Evolutionary conservation across 2,888 invertebrate species (phyloP), one percentile per base, ranked within the genome.

Genomic region (Drosophila eohydei): DNA sequence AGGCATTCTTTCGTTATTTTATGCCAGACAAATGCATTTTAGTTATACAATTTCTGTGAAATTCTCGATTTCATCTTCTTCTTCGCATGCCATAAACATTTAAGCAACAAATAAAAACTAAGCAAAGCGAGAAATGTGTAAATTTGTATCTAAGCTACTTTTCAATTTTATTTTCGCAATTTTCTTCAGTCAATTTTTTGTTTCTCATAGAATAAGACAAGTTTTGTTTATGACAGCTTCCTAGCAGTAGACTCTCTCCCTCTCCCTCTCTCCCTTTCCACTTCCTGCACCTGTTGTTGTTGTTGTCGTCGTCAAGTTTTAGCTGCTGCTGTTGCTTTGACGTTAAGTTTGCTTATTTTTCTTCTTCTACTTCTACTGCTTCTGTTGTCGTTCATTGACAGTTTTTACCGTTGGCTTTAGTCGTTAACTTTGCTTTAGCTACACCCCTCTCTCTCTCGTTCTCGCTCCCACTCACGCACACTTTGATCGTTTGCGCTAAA

Each of bases 211-310:
- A 7, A 46, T 41, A 30, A 58, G 46, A 48, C 52, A 72, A 72
- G 62, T 72, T 79, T 79, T 85, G 81, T 52, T 82, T 88, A 75
- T 82, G 82, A 82, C 82, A 85, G 83, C 63, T 81, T 78, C 60
- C 48, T 21, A 21, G 21, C 21, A 30, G 46, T 11, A 14, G 30
- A 14, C 8, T 0, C 21, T n/a, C 52, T 21, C 1, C 8, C 21
- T 7, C 21, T 21, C 8, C 44, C 40, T 14, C 40, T 64, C 26
- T 44, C 16, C 32, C 11, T 38, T 40, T 2, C n/a, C 43, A 46
- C 56, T 60, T 60, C 34, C 41, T 66, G 66, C 81, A 80, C 78
- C 81, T 78, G 78, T 77, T 78, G 81, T 67, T 73, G 54, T 71
- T 63, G 63, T 61, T 66, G 60, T 70, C 54, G 71, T 68, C 64